phyloP scores from a whole-genome alignment of 1,140 invertebrate genomes.

The Drepana arcuata region DNA sequence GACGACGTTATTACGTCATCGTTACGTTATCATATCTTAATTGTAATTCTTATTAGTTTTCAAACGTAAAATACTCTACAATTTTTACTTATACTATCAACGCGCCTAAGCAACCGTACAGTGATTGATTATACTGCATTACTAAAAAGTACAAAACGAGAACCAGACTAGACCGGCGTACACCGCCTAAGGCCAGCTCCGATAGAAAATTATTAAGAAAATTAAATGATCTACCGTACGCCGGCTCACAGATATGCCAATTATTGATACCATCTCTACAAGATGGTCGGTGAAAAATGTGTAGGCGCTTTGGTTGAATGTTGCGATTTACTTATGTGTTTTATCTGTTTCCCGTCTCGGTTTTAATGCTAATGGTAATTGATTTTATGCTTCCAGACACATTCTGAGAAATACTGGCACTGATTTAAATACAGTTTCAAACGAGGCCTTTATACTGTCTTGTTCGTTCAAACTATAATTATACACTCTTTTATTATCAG shows the following conservation, averaged over 20 bases:
- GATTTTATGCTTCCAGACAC: too few species aligned
- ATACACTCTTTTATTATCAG: too few species aligned
- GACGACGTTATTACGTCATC: too few species aligned
- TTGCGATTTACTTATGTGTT: slow-evolving; percentile 42
- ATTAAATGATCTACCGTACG: slow-evolving; percentile 67
- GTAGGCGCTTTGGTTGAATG: slow-evolving; percentile 40
- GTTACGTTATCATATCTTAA: too few species aligned
- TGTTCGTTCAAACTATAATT: too few species aligned
- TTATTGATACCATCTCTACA: slow-evolving; percentile 54
- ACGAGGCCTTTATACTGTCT: too few species aligned
- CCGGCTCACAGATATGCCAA: slow-evolving; percentile 60
- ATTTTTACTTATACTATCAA: too few species aligned
- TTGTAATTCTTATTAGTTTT: too few species aligned
- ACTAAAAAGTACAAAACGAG: slow-evolving; percentile 52
- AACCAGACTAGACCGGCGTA: slow-evolving; percentile 28
- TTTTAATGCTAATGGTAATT: slow-evolving; percentile 47
- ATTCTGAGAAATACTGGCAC: too few species aligned
- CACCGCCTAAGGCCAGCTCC: slow-evolving; percentile 39
- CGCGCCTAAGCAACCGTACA: slow-evolving; percentile 36
- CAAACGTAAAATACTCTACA: slow-evolving; percentile 4
- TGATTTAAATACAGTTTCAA: too few species aligned
- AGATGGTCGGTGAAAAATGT: slow-evolving; percentile 46
- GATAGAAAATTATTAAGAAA: slow-evolving; percentile 71
- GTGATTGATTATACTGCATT: slow-evolving; percentile 53
- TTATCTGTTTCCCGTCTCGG: slow-evolving; percentile 36